Percentiles rank a stretch among this genome's conserved stretches.
phyloP scores from a whole-genome alignment of 2,888 invertebrate genomes.

The Thymelicus acteon region DNA sequence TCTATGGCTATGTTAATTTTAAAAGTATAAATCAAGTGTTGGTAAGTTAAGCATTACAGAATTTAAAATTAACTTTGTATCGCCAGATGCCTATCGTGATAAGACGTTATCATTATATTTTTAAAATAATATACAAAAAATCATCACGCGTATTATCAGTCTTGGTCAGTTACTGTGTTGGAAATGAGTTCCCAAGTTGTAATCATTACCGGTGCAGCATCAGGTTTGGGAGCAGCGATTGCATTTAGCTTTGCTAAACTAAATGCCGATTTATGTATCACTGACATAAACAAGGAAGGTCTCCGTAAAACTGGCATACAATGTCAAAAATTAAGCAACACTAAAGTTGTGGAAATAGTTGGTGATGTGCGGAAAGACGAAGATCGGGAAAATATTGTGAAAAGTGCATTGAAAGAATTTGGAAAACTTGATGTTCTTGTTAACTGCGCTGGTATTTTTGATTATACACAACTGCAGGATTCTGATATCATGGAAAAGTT shows the following conservation, averaged over 20 bases:
- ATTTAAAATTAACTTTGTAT: too few species aligned
- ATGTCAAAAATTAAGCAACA: slow-evolving; percentile 21
- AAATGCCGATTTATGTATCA: slow-evolving; percentile 83
- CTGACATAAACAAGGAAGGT: slow-evolving; percentile 86
- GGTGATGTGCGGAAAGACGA: slow-evolving; percentile 40
- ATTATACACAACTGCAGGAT: slow-evolving; percentile 9
- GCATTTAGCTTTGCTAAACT: slow-evolving; percentile 84
- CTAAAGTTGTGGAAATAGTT: slow-evolving; percentile 30
- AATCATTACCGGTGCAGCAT: slow-evolving; percentile 72
- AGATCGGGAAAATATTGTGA: slow-evolving; percentile 35
- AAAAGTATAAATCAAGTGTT: too few species aligned
- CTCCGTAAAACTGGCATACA: slow-evolving; percentile 75
- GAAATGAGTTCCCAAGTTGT: slow-evolving; percentile 53
- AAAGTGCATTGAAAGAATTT: slow-evolving; percentile 37
- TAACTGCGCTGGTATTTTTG: slow-evolving; percentile 40
- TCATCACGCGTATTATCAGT: not conserved
- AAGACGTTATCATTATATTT: too few species aligned
- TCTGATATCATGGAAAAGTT: slow-evolving; percentile 31
- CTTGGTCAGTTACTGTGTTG: not conserved
- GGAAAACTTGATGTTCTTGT: slow-evolving; percentile 42
- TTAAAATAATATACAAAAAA: too few species aligned
- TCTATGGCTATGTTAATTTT: too few species aligned
- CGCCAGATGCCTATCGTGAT: too few species aligned
- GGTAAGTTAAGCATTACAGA: too few species aligned
- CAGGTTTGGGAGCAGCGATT: slow-evolving; percentile 86